Evolutionary conservation across 2,888 invertebrate species (phyloP).

Genomic region (Magallana nippona): DNA sequence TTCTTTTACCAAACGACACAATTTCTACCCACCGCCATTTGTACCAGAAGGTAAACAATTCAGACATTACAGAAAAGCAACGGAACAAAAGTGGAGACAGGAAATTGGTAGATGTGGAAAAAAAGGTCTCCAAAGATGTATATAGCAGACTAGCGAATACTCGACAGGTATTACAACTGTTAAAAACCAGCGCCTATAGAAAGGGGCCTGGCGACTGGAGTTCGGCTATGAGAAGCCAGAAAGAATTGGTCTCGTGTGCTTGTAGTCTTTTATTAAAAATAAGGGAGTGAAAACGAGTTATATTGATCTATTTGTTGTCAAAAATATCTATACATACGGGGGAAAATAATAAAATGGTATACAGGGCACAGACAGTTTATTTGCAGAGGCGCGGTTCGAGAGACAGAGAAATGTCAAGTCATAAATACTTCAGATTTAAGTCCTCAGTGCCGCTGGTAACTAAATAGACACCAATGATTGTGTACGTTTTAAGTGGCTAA

Average conservation of each 20-base stretch:
- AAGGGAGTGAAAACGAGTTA: neutral
- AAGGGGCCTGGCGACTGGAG: neutral
- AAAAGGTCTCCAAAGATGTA: constrained; percentile 23
- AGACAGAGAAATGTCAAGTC: neutral
- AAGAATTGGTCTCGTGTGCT: neutral
- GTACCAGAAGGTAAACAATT: constrained; percentile 15
- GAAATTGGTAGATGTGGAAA: constrained; percentile 29
- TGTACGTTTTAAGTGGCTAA: neutral
- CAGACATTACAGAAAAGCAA: neutral
- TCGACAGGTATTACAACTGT: constrained; percentile 8
- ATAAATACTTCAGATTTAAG: neutral
- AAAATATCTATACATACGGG: neutral
- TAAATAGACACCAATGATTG: neutral
- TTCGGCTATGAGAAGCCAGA: neutral
- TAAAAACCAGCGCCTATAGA: neutral
- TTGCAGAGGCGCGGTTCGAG: neutral
- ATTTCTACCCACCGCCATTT: constrained; percentile 27
- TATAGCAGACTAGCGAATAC: constrained; percentile 14
- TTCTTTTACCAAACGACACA: constrained; percentile 20
- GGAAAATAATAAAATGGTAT: neutral
- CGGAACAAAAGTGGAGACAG: constrained; percentile 27
- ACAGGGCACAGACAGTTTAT: neutral
- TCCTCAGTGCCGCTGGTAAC: neutral
- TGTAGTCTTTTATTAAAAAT: neutral
- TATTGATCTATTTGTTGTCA: neutral